Evolutionary conservation across 2,888 invertebrate species (phyloP).

Genomic region (Cryptocephalus moraei): DNA sequence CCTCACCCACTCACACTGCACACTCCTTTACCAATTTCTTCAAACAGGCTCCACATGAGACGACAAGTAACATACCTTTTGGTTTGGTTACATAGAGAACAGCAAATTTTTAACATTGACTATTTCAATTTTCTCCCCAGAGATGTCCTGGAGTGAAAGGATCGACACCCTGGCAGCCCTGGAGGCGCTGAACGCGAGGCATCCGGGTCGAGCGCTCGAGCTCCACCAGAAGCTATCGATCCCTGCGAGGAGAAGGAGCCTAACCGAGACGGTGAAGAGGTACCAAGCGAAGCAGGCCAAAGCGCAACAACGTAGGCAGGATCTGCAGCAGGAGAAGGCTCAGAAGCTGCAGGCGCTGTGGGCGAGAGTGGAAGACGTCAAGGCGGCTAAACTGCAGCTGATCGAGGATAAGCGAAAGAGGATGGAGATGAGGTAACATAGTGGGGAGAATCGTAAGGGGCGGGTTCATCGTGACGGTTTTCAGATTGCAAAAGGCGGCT

Average conservation of each 20-base stretch:
- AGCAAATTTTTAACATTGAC: too few species aligned
- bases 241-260: slow-evolving; percentile 74
- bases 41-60: too few species aligned
- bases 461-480: slow-evolving; percentile 1
- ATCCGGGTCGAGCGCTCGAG: slow-evolving; percentile 85
- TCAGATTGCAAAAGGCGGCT: slow-evolving; percentile 69
- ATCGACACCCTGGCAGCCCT: slow-evolving; percentile 70
- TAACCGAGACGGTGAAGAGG: slow-evolving; percentile 67
- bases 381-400: slow-evolving; percentile 74
- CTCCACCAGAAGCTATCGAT: slow-evolving; percentile 90
- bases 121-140: slow-evolving; percentile 18
- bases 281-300: slow-evolving; percentile 87
- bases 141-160: slow-evolving; percentile 78
- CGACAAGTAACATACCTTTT: too few species aligned
- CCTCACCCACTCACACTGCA: too few species aligned
- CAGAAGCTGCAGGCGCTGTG: slow-evolving; percentile 75
- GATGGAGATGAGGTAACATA: slow-evolving; percentile 50
- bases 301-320: slow-evolving; percentile 78
- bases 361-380: slow-evolving; percentile 76
- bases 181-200: slow-evolving; percentile 71
- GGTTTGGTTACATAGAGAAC: too few species aligned
- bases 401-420: slow-evolving; percentile 69
- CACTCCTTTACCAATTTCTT: too few species aligned
- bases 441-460: neutral
- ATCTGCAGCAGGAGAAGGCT: slow-evolving; percentile 73